These are phyloP conservation scores for Leptobrachium leishanense DNA, from an alignment of 2,113 vertebrate species.

Conservation along the genomic window DNA sequence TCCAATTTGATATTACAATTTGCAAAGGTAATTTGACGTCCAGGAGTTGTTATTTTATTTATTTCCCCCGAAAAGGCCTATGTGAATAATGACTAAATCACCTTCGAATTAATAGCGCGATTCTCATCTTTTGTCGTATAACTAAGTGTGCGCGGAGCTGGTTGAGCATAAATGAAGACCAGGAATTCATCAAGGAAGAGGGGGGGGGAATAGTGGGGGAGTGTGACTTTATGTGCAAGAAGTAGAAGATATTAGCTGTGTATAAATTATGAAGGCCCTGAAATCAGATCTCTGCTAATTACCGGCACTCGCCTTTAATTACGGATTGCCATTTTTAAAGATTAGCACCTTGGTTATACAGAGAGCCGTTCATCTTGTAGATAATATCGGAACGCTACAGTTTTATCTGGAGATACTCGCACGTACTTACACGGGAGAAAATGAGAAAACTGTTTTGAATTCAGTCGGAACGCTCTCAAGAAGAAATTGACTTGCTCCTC, in stretches of 20 bases:
- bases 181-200: background rate
- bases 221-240: background rate
- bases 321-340: slow-evolving; percentile 4
- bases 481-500: slow-evolving; percentile 42
- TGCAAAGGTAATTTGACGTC: background rate
- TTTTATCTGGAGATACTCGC: slow-evolving; percentile 35
- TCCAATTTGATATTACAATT: background rate
- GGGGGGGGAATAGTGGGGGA: background rate
- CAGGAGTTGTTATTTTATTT: background rate
- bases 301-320: slow-evolving; percentile 21
- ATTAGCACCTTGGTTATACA: slow-evolving; percentile 19
- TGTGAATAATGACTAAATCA: slow-evolving; percentile 1
- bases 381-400: slow-evolving; percentile 31
- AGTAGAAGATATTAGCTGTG: background rate
- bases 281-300: slow-evolving; percentile 13
- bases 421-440: slow-evolving; percentile 26
- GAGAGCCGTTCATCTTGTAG: slow-evolving; percentile 5
- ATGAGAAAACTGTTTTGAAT: slow-evolving; percentile 38
- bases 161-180: background rate
- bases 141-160: background rate
- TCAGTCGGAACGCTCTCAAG: slow-evolving; percentile 37
- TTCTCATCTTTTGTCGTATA: background rate
- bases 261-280: slow-evolving; percentile 22
- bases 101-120: background rate
- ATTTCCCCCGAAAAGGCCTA: background rate